Base-by-base conservation (phyloP, 2,888 invertebrate species). In the Pheosia gnoma region DNA sequence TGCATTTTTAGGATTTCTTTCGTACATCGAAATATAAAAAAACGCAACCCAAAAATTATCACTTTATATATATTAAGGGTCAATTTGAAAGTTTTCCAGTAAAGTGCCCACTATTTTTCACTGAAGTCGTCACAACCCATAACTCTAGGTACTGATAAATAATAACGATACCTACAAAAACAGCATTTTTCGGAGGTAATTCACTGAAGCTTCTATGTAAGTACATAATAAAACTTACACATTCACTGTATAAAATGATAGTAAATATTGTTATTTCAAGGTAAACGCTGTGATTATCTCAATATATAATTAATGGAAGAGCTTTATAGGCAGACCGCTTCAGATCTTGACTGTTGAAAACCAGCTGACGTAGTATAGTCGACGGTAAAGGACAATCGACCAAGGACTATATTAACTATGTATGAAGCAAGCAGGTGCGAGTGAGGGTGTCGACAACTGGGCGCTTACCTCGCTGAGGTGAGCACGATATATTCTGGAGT, bases 361-460 rank as follows among this genome's bases (percentile, higher is more conserved):
- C 7, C 25, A 49, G 5, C 5, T 25, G 1, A 7, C 25, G 4
- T 25, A 25, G 51, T 53, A 38, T 10, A 41, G 56, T 56, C 41
- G 41, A 13, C 54, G 10, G n/a, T 43, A 13, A 57, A 45, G 60
- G 57, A 60, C 65, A 59, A 60, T 59, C 56, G 60, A 51, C 61
- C 60, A 59, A 37, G 58, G 60, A 57, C 41, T 54, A 55, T 68
- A 72, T 74, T 70, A 75, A 64, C 41, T 74, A 75, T 68, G 75
- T 66, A 72, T 62, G 53, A 60, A 56, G 43, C 57, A 13, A 62
- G 59, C 62, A 75, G 68, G 74, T 75, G 74, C 37, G 51, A 66
- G 61, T 3, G 58, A 51, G 51, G n/a, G 43, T n/a, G 13, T 11
- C 43, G 59, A 45, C 37, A 39, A 41, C 52, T 5, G 58, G 58